Evolutionary conservation across 2,797 vertebrate genomes (phyloP), one percentile per base, ranked within the genome.

Genomic region (Liparis tanakae): DNA sequence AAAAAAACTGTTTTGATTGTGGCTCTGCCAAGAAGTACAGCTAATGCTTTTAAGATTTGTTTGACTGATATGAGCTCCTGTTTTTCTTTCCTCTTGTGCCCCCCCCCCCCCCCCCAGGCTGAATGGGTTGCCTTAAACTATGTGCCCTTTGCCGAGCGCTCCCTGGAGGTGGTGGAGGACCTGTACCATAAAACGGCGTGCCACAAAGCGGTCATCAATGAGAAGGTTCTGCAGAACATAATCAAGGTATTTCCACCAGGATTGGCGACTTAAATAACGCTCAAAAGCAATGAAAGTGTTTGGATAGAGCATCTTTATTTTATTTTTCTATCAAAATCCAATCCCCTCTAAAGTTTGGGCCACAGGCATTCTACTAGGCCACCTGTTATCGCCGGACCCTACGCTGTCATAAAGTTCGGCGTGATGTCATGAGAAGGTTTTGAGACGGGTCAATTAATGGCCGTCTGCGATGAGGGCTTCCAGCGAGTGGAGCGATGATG

Each of bases 71-170:
- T 54, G 33, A 13, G 3, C 7, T 51, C 1, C 4, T 39, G 7
- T 60, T 33, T 41, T 13, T 39, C 36, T 10, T 25, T 34, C 60
- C 15, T 43, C 37, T 70, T 66, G 20, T 66, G n/a, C 9, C 37
- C 37, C 37, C 36, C 39, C 46, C 17, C 46, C 4, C 46, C 54
- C 55, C 68, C 25, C 6, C 89, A 99, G 98, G 98, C 98, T 0
- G 98, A 99, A 88, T 99, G 98, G 98, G 97, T 99, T 85, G 98
- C 98, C 85, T 92, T 99, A 96, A 99, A 99, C 95, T 99, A 99
- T 0, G 98, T 99, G 83, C 98, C 98, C 17, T 99, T 99, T 93
- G 98, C 98, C 62, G 98, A 99, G 91, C 96, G 96, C 63, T 99
- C 98, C 51, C 65, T 99, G 88, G 98, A 99, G 94, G 96, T 98